phyloP scores from a whole-genome alignment of 37 sponge, comb jelly and placozoan genomes.

The Cliona cf. orientalis region DNA sequence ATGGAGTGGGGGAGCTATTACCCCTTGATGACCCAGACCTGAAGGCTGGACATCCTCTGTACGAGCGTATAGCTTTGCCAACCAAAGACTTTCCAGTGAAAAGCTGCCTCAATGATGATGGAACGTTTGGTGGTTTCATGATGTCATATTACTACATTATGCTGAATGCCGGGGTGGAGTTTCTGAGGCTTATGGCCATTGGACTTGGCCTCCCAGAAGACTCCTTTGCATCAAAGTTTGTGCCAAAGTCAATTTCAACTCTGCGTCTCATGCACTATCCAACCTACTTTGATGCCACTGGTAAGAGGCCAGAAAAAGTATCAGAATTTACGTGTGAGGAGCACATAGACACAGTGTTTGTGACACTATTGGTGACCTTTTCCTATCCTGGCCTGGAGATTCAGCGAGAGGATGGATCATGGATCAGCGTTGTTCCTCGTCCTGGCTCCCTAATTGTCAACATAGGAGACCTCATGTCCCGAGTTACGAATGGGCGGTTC shows the following conservation, averaged over 20 bases:
- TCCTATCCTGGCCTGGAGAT: conserved; percentile 42
- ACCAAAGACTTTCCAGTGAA: too few species aligned
- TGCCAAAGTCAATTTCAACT: conserved; percentile 47
- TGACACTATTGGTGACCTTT: conserved; percentile 60
- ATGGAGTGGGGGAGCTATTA: conserved; percentile 38
- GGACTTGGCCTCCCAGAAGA: conserved; percentile 42
- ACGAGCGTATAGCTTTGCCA: conserved; percentile 41
- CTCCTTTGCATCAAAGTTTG: conserved; percentile 20
- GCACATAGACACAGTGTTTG: conserved; percentile 49
- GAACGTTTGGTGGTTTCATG: conserved; percentile 16
- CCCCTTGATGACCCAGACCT: conserved; percentile 28
- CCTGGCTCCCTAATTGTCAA: conserved; percentile 60
- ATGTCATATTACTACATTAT: conserved; percentile 13
- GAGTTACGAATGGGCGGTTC: conserved; percentile 43
- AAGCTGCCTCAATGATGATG: too few species aligned
- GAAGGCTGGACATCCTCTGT: conserved; percentile 28
- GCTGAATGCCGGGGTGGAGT: conserved; percentile 38
- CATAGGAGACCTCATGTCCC: conserved; percentile 38
- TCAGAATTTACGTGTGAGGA: conserved; percentile 42
- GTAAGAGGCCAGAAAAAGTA: not conserved
- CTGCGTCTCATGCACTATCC: conserved; percentile 65
- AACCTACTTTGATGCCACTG: not conserved
- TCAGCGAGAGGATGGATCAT: conserved; percentile 23
- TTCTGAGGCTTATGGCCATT: conserved; percentile 25
- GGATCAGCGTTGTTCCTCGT: conserved; percentile 33